Evolutionary conservation across 2,797 vertebrate species (phyloP), one percentile per base, ranked within the genome.

Genomic region (Thaleichthys pacificus): DNA sequence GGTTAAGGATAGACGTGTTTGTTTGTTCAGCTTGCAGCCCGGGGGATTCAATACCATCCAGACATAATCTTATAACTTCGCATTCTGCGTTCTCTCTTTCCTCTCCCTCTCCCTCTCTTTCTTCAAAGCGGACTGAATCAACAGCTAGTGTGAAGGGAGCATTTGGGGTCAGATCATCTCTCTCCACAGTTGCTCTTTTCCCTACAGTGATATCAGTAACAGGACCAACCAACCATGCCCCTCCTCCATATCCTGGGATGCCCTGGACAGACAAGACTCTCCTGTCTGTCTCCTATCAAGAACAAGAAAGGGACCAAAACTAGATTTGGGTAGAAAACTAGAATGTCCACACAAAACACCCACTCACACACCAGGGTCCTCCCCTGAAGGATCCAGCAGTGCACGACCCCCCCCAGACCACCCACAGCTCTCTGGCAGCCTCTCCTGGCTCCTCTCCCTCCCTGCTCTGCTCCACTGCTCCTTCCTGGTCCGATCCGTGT

Each of bases 371-470:
- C 61, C 61, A 8, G 3, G 28, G 32, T 35, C 32, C 61, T 63
- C 61, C 61, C 19, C 14, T 32, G 35, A 30, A 19, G 32, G 30
- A 42, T 38, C 11, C 22, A 30, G 30, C 26, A 65, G 32, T 35
- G 32, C 32, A 6, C 8, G 32, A 8, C 51, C 51, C 0, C 15
- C 42, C 0, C 15, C 42, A 51, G 66, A 68, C 49, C 66, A 68
- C 66, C 66, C 66, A 56, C 26, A 28, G 47, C 66, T 54, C 28
- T 68, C 66, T 21, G 26, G 28, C 49, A 32, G 24, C 51, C 30
- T 57, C 19, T 19, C 19, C 19, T 57, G 66, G 66, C 51, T 9
- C 4, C 7, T 57, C 7, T 19, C 24, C 49, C 49, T 21, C 51
- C 5, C 28, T 14, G 19, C 67, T 21, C 15, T 22, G 19, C 42